Evolutionary conservation across 1,140 invertebrate species (phyloP).

Genomic region (Triops longicaudatus): DNA sequence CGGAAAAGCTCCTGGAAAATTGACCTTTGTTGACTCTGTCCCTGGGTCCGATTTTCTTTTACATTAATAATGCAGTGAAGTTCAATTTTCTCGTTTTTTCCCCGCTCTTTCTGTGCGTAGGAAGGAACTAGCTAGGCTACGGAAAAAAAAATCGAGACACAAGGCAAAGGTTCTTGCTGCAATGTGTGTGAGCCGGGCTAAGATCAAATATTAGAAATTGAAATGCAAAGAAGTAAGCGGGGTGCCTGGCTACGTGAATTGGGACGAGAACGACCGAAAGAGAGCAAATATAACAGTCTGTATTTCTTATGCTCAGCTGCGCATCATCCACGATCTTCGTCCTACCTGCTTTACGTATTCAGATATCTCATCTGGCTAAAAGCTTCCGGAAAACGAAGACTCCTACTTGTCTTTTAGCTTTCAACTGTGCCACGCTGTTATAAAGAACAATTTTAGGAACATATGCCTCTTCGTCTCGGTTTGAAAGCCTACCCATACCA

Average conservation of each 20-base stretch:
- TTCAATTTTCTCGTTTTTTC: not conserved
- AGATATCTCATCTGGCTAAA: slow-evolving; percentile 7
- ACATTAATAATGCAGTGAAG: not conserved
- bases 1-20: not conserved
- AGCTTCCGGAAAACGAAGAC: not conserved
- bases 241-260: not conserved
- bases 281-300: not conserved
- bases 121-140: not conserved
- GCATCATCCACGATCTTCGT: not conserved
- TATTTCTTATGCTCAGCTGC: slow-evolving; percentile 7
- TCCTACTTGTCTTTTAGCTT: not conserved
- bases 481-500: not conserved
- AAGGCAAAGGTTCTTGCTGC: not conserved
- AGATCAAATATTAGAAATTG: slow-evolving; percentile 13
- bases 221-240: not conserved
- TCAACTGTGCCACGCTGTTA: not conserved
- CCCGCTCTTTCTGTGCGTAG: not conserved
- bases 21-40: not conserved
- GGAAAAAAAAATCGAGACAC: not conserved
- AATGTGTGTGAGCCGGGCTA: not conserved
- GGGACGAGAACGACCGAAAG: not conserved
- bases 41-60: not conserved
- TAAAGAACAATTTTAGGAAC: not conserved
- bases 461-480: not conserved
- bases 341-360: not conserved